Conservation (phyloP, 2,888 invertebrate genomes). For the Eubasilissa splendida region DNA sequence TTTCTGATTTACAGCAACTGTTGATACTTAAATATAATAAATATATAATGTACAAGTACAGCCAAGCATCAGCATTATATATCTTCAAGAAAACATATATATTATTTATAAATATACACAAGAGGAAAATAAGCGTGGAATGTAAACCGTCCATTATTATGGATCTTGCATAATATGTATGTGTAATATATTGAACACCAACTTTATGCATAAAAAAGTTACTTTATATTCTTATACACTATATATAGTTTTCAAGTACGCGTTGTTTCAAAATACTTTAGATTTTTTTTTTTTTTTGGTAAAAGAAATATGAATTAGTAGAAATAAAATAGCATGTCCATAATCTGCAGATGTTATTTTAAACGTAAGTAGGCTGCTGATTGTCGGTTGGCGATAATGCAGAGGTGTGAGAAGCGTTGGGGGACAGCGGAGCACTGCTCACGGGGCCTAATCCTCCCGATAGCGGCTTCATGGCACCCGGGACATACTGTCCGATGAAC, state of each 20-base stretch:
- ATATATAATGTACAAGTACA: slow-evolving; percentile 45
- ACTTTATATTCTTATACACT: slow-evolving; percentile 13
- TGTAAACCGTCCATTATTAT: slow-evolving; percentile 36
- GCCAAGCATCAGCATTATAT: slow-evolving; percentile 43
- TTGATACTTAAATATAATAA: slow-evolving; percentile 38
- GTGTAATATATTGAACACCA: slow-evolving; percentile 4
- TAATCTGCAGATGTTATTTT: slow-evolving; percentile 36
- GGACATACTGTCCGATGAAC: slow-evolving; percentile 97
- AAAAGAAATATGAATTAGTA: slow-evolving; percentile 16
- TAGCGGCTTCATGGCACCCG: slow-evolving; percentile 80
- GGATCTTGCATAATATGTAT: background rate
- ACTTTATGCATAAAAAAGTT: background rate
- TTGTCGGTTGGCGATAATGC: slow-evolving; percentile 58
- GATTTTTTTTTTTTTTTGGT: too few species aligned
- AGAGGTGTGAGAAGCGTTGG: slow-evolving; percentile 58
- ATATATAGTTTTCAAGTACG: slow-evolving; percentile 21
- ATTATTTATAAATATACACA: slow-evolving; percentile 21
- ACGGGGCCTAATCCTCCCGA: slow-evolving; percentile 61
- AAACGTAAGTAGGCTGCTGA: slow-evolving; percentile 64
- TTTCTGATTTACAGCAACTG: slow-evolving; percentile 41
- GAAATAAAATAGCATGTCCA: slow-evolving; percentile 22
- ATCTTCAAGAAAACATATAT: slow-evolving; percentile 2
- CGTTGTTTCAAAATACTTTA: background rate
- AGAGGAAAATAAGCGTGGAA: slow-evolving; percentile 40
- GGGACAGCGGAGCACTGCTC: slow-evolving; percentile 61